Evolutionary conservation across 2,888 invertebrate species (phyloP).

Genomic region (Sphaerophoria taeniata): DNA sequence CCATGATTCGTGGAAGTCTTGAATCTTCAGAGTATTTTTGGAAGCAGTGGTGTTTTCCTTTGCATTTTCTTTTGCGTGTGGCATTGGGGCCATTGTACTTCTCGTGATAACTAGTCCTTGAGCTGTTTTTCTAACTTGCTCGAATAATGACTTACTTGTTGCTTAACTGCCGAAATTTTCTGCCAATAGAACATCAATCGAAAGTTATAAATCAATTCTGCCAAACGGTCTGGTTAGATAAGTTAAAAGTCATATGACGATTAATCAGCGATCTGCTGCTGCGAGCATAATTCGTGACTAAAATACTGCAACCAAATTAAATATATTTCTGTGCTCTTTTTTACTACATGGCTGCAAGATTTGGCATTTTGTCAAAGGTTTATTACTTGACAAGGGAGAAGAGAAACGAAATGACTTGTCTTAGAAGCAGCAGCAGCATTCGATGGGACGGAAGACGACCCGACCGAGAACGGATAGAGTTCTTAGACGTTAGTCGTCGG

Average conservation of each 20-base stretch:
- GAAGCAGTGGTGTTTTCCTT: constrained; percentile 78
- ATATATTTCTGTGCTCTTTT: constrained; percentile 49
- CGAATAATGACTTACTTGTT: constrained; percentile 50
- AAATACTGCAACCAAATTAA: constrained; percentile 52
- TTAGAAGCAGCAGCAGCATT: background rate
- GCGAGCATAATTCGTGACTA: constrained; percentile 63
- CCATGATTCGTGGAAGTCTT: constrained; percentile 82
- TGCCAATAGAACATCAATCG: constrained; percentile 25
- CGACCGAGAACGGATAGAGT: too few species aligned
- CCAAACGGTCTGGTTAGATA: constrained; percentile 58
- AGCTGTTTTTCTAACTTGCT: constrained; percentile 8
- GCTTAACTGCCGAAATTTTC: constrained; percentile 29
- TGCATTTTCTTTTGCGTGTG: constrained; percentile 75
- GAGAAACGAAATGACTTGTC: background rate
- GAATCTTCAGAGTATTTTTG: constrained; percentile 78
- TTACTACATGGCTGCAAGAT: constrained; percentile 44
- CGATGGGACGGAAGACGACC: background rate
- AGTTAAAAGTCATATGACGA: constrained; percentile 70
- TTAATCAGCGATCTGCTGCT: constrained; percentile 47
- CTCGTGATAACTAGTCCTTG: constrained; percentile 53
- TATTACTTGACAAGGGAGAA: constrained; percentile 49
- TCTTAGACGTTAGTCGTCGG: background rate
- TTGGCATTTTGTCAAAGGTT: constrained; percentile 68
- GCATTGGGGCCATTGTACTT: constrained; percentile 80
- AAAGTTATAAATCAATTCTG: constrained; percentile 35